Conservation (phyloP, 2,113 vertebrate species). For the Nesoenas mayeri region DNA sequence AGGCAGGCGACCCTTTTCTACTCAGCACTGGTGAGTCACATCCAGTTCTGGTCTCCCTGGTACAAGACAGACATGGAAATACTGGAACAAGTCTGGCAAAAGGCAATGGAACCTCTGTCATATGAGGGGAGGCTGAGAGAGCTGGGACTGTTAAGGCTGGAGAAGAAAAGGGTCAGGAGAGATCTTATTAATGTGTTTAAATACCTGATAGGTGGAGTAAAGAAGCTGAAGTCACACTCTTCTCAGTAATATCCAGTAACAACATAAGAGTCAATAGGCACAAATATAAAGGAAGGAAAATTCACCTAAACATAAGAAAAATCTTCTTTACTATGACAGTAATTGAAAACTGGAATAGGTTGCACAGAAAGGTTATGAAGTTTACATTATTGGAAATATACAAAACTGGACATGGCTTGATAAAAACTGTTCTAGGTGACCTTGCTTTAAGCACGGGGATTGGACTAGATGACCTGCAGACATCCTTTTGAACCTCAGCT, state of each 20-base stretch:
- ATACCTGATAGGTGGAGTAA: background rate
- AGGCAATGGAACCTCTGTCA: background rate
- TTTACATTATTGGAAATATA: background rate
- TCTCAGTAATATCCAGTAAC: background rate
- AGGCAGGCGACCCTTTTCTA: background rate
- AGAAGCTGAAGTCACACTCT: background rate
- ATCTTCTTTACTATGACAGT: background rate
- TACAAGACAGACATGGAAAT: background rate
- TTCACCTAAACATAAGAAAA: background rate
- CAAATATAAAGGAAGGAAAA: background rate
- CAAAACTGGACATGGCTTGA: background rate
- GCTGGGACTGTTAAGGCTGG: background rate
- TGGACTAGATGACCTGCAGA: background rate
- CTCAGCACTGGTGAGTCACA: background rate
- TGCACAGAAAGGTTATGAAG: background rate
- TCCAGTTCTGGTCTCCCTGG: background rate
- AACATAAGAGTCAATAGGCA: background rate
- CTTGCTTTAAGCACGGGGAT: background rate
- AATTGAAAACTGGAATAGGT: background rate
- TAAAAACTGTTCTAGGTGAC: background rate
- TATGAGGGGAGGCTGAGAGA: background rate
- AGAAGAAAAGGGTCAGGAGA: background rate
- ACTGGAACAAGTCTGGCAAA: background rate
- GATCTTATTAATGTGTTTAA: background rate
- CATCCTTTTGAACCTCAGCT: background rate